Evolutionary conservation across 2,113 vertebrate genomes (phyloP).

Genomic region (Nesoenas mayeri): DNA sequence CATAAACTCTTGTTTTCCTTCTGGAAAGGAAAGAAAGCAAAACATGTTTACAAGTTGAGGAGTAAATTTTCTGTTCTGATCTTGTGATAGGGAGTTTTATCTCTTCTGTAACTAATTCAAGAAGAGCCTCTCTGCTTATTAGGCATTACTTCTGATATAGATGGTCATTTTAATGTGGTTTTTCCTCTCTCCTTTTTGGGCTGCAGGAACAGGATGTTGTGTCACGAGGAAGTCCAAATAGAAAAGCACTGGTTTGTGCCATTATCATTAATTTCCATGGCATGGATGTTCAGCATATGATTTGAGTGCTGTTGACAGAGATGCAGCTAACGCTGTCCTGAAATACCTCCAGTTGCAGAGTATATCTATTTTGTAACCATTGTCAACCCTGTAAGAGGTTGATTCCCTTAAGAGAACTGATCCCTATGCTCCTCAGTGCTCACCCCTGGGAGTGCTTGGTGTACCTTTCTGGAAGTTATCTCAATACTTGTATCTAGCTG

Average conservation of each 20-base stretch:
- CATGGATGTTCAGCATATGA: fast-evolving
- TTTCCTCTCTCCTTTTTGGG: background rate
- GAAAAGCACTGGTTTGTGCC: background rate
- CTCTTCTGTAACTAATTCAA: background rate
- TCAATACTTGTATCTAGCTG: fast-evolving
- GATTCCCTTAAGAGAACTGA: background rate
- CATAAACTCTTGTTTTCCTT: background rate
- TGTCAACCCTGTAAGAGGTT: background rate
- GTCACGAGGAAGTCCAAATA: background rate
- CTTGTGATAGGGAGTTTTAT: background rate
- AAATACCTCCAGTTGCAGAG: background rate
- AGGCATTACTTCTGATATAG: background rate
- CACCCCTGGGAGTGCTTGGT: background rate
- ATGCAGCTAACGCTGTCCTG: background rate
- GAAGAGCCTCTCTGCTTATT: background rate
- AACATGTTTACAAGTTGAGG: background rate
- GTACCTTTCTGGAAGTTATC: background rate
- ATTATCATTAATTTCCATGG: background rate
- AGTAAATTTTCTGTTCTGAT: background rate
- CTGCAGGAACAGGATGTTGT: background rate
- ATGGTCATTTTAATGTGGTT: background rate
- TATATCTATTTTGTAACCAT: background rate
- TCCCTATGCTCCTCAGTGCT: background rate
- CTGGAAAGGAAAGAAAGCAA: background rate
- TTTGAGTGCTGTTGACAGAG: background rate